Conservation (phyloP, 2,888 invertebrate species). For the Chromoteleia sp. region DNA sequence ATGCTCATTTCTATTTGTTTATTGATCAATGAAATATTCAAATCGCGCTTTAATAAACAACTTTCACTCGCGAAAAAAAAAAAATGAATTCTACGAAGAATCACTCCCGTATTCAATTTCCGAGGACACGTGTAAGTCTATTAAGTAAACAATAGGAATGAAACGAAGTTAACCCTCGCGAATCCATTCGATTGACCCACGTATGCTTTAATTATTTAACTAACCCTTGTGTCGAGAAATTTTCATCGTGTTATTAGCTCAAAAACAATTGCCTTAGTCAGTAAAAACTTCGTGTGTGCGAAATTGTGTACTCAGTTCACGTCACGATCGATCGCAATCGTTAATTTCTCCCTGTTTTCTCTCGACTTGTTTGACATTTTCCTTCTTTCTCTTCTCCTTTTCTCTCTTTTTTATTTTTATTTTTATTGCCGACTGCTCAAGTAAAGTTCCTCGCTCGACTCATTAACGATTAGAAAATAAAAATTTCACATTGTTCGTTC, state of each 20-base stretch:
- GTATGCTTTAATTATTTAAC: constrained; percentile 62
- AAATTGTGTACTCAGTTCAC: constrained; percentile 54
- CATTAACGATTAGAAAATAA: constrained; percentile 27
- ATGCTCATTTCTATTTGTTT: too few relatives aligned
- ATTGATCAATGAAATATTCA: too few relatives aligned
- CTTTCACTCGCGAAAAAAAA: too few relatives aligned
- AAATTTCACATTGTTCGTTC: neutral
- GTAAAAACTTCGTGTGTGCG: constrained; percentile 46
- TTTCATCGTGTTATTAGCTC: constrained; percentile 54
- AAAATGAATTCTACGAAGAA: too few relatives aligned
- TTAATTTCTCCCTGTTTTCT: constrained; percentile 54
- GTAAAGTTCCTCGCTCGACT: constrained; percentile 23
- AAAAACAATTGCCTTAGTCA: constrained; percentile 60
- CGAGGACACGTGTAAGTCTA: constrained; percentile 4
- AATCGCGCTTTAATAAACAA: too few relatives aligned
- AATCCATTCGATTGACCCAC: constrained; percentile 28
- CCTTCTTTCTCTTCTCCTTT: neutral
- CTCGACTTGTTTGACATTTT: constrained; percentile 45
- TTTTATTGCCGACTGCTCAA: constrained; percentile 12
- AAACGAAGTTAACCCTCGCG: constrained; percentile 23
- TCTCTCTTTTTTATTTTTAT: neutral
- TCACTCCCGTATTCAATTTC: neutral
- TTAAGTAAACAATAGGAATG: constrained; percentile 21
- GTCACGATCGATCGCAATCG: constrained; percentile 63
- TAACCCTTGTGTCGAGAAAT: constrained; percentile 56